Base-by-base conservation (phyloP, 1,140 invertebrate genomes). In the Papilio aristodemus region DNA sequence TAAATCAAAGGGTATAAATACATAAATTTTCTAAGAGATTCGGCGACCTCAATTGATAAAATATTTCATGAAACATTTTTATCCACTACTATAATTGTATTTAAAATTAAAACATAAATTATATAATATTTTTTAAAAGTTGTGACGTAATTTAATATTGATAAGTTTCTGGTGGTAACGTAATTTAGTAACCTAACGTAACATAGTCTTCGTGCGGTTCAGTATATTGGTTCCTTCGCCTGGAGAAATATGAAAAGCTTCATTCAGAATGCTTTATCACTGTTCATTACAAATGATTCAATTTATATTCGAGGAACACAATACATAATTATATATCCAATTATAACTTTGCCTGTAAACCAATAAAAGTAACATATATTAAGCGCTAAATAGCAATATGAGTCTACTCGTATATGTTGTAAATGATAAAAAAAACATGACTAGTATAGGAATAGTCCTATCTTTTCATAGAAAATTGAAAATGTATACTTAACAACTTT, bases 221-320 rank as follows among this genome's bases (percentile, higher is more conserved):
- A 78, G 83, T 84, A 81, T 85, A 87, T 83, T 80, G 81, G 85
- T 86, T 83, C 79, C 72, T 69, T 70, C 66, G 36, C 66, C 54
- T 19, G 37, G 7, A 58, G 37, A 59, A 62, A 71, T 67, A 69
- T 67, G 59, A 71, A 63, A 63, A 74, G 67, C 67, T 69, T 69
- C 69, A 66, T 66, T 71, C 38, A 46, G 46, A 57, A 58, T 37
- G 22, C 36, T 41, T 62, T 64, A 74, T 68, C 50, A 68, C 62
- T 73, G 73, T 77, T 69, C 32, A 70, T 71, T 68, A 70, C 27
- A 70, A 43, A 57, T 69, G 22, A 19, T 19, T 68, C 70, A 70
- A 70, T 71, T 71, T 72, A 62, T 72, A 67, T 68, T 69, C 36
- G 66, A 63, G 43, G 70, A 43, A 68, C 66, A 39, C 7, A 39